A percentile compares a stretch with the other conserved stretches of the same genome.
These are phyloP conservation scores for Platalea minor DNA, from an alignment of 2,797 vertebrate species.

Conservation along the genomic window DNA sequence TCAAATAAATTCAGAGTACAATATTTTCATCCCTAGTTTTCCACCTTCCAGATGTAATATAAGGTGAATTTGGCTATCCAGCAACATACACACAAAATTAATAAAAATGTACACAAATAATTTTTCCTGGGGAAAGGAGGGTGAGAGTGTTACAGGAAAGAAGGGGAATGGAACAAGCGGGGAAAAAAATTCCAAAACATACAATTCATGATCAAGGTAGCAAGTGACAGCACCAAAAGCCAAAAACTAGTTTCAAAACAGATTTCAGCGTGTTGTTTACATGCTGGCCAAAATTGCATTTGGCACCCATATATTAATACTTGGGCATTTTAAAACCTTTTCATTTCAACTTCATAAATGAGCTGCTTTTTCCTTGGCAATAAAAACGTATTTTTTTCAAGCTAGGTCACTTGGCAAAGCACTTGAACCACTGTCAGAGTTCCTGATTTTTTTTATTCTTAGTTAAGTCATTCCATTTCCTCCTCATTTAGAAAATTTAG, in stretches of 20 bases:
- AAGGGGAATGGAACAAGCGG: background rate
- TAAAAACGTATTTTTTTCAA: background rate
- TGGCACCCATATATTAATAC: background rate
- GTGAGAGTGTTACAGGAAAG: background rate
- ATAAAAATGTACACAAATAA: background rate
- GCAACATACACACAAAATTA: background rate
- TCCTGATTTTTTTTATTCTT: background rate
- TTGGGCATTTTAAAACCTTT: background rate
- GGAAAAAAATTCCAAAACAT: background rate
- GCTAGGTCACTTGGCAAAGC: slow-evolving; percentile 37
- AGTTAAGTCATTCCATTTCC: background rate
- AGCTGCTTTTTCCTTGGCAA: slow-evolving; percentile 30
- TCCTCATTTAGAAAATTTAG: background rate
- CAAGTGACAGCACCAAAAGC: background rate
- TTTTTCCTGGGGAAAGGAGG: background rate
- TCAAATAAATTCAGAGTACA: background rate
- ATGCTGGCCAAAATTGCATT: background rate
- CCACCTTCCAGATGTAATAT: background rate
- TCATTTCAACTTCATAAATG: slow-evolving; percentile 15
- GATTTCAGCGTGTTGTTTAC: background rate
- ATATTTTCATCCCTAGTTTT: background rate
- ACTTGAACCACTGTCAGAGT: background rate
- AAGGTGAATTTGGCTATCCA: background rate
- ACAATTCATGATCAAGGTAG: background rate
- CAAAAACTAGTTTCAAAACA: background rate